Conservation (phyloP, 2,113 vertebrate species). For the Toxotes chatareus region DNA sequence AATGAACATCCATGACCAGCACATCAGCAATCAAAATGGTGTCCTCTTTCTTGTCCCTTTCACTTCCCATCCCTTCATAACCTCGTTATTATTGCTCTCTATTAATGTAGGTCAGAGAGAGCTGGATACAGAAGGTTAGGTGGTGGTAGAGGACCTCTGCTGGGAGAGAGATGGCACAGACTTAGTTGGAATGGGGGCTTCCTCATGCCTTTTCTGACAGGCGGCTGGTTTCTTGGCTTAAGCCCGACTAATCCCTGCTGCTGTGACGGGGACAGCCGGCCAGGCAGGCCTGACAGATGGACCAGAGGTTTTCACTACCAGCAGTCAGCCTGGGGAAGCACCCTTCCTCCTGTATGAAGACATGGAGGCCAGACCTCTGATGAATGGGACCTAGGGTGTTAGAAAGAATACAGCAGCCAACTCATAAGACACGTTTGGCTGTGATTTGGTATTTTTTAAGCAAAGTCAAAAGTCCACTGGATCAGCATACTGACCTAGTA, state of each 20-base stretch:
- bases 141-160: slow-evolving; percentile 50
- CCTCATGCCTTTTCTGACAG: slow-evolving; percentile 58
- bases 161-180: slow-evolving; percentile 42
- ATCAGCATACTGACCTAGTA: slow-evolving; percentile 5
- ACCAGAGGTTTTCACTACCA: slow-evolving; percentile 72
- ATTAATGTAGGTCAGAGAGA: slow-evolving; percentile 70
- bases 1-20: slow-evolving; percentile 62
- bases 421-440: neutral
- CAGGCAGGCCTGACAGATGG: slow-evolving; percentile 75
- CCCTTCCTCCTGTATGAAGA: slow-evolving; percentile 18
- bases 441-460: slow-evolving; percentile 8
- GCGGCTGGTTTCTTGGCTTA: slow-evolving; percentile 77
- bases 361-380: slow-evolving; percentile 2
- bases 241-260: slow-evolving; percentile 77
- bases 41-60: slow-evolving; percentile 55
- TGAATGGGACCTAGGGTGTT: neutral
- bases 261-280: slow-evolving; percentile 54
- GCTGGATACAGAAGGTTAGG: slow-evolving; percentile 52
- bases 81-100: slow-evolving; percentile 31
- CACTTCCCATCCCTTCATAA: slow-evolving; percentile 34
- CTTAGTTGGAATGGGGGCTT: slow-evolving; percentile 49
- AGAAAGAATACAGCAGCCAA: neutral
- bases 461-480: neutral
- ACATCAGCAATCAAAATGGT: slow-evolving; percentile 59
- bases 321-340: slow-evolving; percentile 43